Evolutionary conservation across 2,888 invertebrate genomes (phyloP).

Genomic region (Andrena camellia): DNA sequence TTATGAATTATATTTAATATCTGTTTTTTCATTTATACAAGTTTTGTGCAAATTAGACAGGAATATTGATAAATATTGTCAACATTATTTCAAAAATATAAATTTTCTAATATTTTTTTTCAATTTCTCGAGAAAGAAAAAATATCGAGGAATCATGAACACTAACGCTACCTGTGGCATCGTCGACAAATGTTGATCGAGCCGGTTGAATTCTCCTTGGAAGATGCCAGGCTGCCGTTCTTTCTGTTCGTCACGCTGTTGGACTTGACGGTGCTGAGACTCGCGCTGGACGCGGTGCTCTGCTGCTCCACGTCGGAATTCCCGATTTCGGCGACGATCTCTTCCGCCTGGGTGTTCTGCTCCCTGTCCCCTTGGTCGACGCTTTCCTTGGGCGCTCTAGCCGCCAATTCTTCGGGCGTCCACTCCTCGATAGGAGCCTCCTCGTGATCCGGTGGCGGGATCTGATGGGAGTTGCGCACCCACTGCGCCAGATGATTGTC

Average conservation of each 20-base stretch:
- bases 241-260: constrained; percentile 77
- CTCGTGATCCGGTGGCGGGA: constrained; percentile 82
- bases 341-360: constrained; percentile 73
- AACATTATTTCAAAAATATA: no score
- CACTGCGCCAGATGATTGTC: constrained; percentile 81
- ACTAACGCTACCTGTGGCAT: constrained; percentile 84
- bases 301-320: constrained; percentile 83
- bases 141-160: no score
- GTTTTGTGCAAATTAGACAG: no score
- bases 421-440: constrained; percentile 82
- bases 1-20: no score
- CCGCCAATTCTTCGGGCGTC: constrained; percentile 82
- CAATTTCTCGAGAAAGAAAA: no score
- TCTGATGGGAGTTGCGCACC: constrained; percentile 83
- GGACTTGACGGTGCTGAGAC: constrained; percentile 83
- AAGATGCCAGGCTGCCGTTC: constrained; percentile 76
- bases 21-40: no score
- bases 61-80: no score
- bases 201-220: constrained; percentile 76
- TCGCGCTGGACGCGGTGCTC: constrained; percentile 83
- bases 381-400: constrained; percentile 78
- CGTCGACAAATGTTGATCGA: constrained; percentile 83
- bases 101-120: no score
- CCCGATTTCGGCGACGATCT: constrained; percentile 68
- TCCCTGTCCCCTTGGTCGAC: constrained; percentile 39